phyloP scores from a whole-genome alignment of 2,113 vertebrate genomes.

The Lichenostomus cassidix region DNA sequence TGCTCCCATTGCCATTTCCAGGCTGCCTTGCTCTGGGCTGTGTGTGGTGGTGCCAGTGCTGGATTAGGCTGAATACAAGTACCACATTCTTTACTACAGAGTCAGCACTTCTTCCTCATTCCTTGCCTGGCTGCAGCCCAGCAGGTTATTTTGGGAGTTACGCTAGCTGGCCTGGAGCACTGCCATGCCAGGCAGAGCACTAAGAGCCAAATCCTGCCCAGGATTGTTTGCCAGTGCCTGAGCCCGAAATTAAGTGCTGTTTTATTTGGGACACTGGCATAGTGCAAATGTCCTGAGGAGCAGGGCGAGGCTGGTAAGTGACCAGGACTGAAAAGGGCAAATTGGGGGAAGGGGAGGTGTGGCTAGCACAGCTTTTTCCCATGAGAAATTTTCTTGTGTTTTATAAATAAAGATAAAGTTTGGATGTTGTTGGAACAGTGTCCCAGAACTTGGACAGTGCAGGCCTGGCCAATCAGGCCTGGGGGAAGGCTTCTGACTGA shows the following conservation, averaged over 20 bases:
- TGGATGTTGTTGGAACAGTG: too few relatives aligned
- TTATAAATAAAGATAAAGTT: too few relatives aligned
- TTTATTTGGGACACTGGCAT: neutral
- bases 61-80: neutral
- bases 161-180: neutral
- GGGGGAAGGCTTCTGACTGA: too few relatives aligned
- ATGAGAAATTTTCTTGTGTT: too few relatives aligned
- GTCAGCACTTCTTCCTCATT: constrained; percentile 50
- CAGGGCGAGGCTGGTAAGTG: rapidly evolving
- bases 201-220: neutral
- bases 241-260: neutral
- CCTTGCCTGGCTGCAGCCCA: constrained; percentile 49
- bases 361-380: too few relatives aligned
- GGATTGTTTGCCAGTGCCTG: neutral
- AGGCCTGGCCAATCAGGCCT: too few relatives aligned
- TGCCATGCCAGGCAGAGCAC: neutral
- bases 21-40: neutral
- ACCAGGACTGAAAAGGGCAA: neutral
- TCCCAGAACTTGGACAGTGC: too few relatives aligned
- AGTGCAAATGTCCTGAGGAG: neutral
- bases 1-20: neutral
- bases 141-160: constrained; percentile 60
- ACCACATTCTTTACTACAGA: constrained; percentile 25
- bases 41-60: neutral
- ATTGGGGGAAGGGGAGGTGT: neutral